Evolutionary conservation across 2,888 invertebrate species (phyloP), one percentile per base, ranked within the genome.

Genomic region (Malthinus seriepunctatus): DNA sequence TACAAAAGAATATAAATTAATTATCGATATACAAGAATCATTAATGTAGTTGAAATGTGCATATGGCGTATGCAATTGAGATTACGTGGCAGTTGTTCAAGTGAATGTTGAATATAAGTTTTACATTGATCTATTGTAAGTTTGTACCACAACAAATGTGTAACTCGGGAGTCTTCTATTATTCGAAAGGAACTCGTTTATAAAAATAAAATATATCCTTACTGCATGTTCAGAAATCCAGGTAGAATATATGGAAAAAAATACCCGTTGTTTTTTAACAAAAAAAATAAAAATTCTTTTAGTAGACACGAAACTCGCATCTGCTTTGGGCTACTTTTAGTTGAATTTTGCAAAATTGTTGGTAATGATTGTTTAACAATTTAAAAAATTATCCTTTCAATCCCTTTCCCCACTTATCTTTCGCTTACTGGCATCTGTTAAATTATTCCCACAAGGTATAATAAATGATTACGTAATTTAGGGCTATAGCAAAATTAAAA

Each of bases 121-220:
- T 23, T 52, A 51, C 31, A 49, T 11, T 12, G 38, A 42, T 46
- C 15, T 62, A 60, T 33, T 48, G 42, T 47, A 55, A 52, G 32
- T 50, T 15, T 57, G 55, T 38, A 31, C 63, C 32, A 56, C 60
- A 53, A 51, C 57, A 56, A 62, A 63, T 63, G 67, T 65, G 67
- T 67, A 67, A 67, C 67, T 63, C 65, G 59, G 67, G 59, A 67
- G 67, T 65, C 60, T 51, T 63, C 66, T 57, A 60, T 61, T 53
- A 58, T 53, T 63, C 57, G 56, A 67, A 63, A 56, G 49, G 44
- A 59, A 60, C 60, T 39, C 60, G 60, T 52, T 56, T 60, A 42
- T 56, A 54, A 55, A 51, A 54, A 55, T 23, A 42, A 42, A 8
- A 42, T 42, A 12, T 49, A 34, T 44, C 50, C 47, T 48, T 49